These are phyloP conservation scores for Monomorium pharaonis DNA, from an alignment of 1,140 invertebrate species.

Conservation along the genomic window DNA sequence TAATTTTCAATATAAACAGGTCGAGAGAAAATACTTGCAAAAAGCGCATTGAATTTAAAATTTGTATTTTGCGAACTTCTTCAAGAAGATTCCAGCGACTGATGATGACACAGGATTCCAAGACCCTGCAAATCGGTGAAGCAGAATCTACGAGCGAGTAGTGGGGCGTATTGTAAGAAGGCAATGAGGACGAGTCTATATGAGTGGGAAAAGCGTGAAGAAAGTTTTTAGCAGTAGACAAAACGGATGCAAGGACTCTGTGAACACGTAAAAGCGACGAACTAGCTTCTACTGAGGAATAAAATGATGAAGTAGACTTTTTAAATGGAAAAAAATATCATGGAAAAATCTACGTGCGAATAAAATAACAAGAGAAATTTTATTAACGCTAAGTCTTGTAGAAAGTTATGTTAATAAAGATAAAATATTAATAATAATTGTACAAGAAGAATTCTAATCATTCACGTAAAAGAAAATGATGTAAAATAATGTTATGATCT, in stretches of 20 bases:
- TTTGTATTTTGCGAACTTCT: constrained; percentile 7
- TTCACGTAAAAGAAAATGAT: neutral
- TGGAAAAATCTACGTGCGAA: neutral
- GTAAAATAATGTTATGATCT: neutral
- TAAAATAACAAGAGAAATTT: neutral
- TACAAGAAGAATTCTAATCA: neutral
- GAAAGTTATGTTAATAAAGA: neutral
- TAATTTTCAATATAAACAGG: constrained; percentile 55
- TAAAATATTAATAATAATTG: neutral
- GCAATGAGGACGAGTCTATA: constrained; percentile 41
- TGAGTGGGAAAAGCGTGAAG: constrained; percentile 24
- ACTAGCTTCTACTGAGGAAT: constrained; percentile 8
- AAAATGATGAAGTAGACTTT: constrained; percentile 3
- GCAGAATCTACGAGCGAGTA: constrained; percentile 19
- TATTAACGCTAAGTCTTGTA: neutral
- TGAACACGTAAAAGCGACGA: neutral
- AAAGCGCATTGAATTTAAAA: constrained; percentile 22
- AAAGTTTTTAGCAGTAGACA: constrained; percentile 5
- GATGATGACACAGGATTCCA: neutral
- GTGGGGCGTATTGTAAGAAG: constrained; percentile 24
- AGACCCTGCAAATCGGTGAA: constrained; percentile 20
- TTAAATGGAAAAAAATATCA: neutral
- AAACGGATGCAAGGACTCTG: constrained; percentile 4
- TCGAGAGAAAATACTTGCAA: constrained; percentile 23
- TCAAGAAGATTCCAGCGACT: neutral